Conservation (phyloP, 2,797 vertebrate genomes). For the Varecia variegata region DNA sequence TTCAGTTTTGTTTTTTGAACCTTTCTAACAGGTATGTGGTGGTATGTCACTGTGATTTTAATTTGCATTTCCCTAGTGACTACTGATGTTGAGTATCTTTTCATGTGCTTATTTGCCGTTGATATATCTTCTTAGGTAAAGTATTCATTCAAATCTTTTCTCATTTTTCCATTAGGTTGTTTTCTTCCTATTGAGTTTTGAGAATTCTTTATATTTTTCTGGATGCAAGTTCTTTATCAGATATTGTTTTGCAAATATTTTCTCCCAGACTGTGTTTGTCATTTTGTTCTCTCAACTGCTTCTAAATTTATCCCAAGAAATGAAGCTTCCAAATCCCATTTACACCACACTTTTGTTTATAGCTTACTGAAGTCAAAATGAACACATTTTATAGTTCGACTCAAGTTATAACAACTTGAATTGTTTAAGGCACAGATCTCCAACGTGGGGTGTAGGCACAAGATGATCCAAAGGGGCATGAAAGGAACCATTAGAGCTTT, state of each 20-base stretch:
- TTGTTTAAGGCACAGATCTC: background rate
- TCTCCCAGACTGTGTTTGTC: background rate
- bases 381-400: background rate
- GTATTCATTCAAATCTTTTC: background rate
- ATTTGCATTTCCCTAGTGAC: background rate
- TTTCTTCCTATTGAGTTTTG: conserved; percentile 25
- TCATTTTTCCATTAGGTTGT: background rate
- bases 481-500: background rate
- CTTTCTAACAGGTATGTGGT: background rate
- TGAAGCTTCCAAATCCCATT: background rate
- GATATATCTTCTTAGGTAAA: background rate
- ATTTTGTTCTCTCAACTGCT: background rate
- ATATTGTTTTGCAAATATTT: conserved; percentile 30
- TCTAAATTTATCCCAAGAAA: background rate
- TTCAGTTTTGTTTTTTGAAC: background rate
- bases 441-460: background rate
- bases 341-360: background rate
- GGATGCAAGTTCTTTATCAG: background rate
- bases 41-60: background rate
- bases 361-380: conserved; percentile 13
- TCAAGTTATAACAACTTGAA: background rate
- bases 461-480: background rate
- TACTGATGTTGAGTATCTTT: background rate
- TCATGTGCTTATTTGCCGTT: background rate
- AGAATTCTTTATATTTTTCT: conserved; percentile 15